Evolutionary conservation across 2,888 invertebrate genomes (phyloP), one percentile per base, ranked within the genome.

Genomic region (Chrysolina haemoptera): DNA sequence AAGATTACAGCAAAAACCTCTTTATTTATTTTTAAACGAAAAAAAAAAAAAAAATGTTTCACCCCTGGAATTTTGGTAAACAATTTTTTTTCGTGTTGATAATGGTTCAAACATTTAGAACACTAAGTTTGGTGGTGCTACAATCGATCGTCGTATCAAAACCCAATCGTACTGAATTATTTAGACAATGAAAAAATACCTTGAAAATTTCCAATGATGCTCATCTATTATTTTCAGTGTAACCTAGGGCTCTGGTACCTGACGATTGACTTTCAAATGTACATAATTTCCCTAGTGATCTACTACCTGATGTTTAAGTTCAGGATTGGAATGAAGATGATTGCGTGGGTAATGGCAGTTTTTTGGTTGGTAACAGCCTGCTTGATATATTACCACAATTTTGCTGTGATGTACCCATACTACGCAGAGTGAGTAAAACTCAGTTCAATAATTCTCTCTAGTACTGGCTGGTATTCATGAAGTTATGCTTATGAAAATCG

Each of bases 241-340:
- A 67, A 71, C 18, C 43, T 67, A 1, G 59, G 66, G 10, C 40
- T 66, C 20, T 71, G 71, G 71, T 66, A 71, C 27, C 48, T 71
- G 3, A 8, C 62, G 11, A 62, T 48, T 40, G 71, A 71, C 22
- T 53, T 62, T 14, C 71, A 71, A 35, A 18, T 66, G 48, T 66
- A 40, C 11, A 27, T 48, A 14, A 16, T 66, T 1, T 43, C 66
- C 8, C 5, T 71, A 18, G 16, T 43, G 1, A n/a, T 62, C 2
- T 48, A 66, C 18, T 66, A 71, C n/a, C 1, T 71, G 35, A 71
- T 71, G 48, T 14, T 55, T 6, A 71, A 71, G 18, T 67, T n/a
- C 18, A 48, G 67, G 0, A 59, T 66, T 6, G 41, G 48, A 27
- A 6, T 22, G 5, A 62, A 65, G 2, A 20, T 62, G 12, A 43